Evolutionary conservation across 2,888 invertebrate species (phyloP), one percentile per base, ranked within the genome.

Genomic region (Hypercompe scribonia): DNA sequence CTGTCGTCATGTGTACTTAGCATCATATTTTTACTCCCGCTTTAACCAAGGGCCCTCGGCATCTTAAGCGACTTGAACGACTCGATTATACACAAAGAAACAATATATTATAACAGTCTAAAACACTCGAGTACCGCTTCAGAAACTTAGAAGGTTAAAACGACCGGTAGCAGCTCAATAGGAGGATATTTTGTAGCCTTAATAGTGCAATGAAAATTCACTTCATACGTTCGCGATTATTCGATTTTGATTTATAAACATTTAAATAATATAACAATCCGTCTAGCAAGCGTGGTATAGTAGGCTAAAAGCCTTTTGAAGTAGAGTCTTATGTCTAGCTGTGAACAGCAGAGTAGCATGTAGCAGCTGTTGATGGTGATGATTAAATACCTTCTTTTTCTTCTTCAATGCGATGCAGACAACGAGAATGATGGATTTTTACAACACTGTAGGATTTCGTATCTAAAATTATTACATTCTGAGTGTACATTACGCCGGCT

Each of bases 371-470:
- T 21, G 33, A 46, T 39, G 31, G 42, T 39, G 3, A 46, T 21
- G 15, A 68, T 65, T 68, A 61, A 34, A 65, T 87, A 92, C 92
- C 92, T 92, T 92, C 91, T 82, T 85, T 91, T 86, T 94, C 94
- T 87, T 94, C 94, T 79, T 89, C 87, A 73, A 94, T 94, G 28
- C 93, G 88, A 82, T 93, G 92, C 78, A 94, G 90, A 83, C 88
- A 93, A 72, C 92, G 90, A 11, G 92, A 92, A 85, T 94, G 94
- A 15, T 88, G 88, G 74, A 95, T 93, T 89, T 92, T 91, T 73
- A 94, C 88, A 83, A 95, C 87, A 86, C 93, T 94, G 65, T 92
- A 94, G 10, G 90, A 86, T 78, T 89, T 90, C 3, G 90, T 90
- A 78, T 94, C 89, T 68, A 91, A 80, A 77, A 94, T 89, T 81